Percentiles rank a stretch among this genome's conserved stretches.
phyloP scores from a whole-genome alignment of 1,140 invertebrate genomes.

The Ganaspis sp. region DNA sequence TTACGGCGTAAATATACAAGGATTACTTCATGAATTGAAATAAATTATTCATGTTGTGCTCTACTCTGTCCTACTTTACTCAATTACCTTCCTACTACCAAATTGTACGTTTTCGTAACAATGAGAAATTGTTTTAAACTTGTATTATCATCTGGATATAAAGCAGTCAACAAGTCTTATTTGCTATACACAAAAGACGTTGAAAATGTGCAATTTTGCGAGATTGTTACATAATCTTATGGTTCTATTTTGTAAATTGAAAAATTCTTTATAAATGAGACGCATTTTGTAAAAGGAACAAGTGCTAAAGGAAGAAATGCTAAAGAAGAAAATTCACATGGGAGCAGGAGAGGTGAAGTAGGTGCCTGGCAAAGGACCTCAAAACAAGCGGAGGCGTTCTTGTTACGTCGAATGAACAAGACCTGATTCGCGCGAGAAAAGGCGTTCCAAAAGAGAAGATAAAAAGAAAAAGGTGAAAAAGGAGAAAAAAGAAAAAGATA shows the following conservation, averaged over 20 bases:
- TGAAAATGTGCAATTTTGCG: too few species aligned
- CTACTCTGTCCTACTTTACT: conserved; percentile 4
- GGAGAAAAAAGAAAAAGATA: not conserved
- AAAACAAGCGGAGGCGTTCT: conserved; percentile 5
- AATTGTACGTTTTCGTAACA: conserved; percentile 6
- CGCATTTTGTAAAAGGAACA: not conserved
- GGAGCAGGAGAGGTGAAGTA: too few species aligned
- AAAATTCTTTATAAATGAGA: not conserved
- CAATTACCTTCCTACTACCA: conserved; percentile 9
- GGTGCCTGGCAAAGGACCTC: not conserved
- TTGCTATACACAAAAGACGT: too few species aligned
- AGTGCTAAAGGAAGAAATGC: not conserved
- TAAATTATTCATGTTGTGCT: conserved; percentile 7
- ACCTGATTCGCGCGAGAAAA: conserved; percentile 13
- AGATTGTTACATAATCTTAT: too few species aligned
- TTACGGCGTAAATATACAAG: conserved; percentile 1
- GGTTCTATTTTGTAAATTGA: too few species aligned
- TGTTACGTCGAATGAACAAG: conserved; percentile 1
- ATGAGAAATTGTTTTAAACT: not conserved
- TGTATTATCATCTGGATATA: not conserved
- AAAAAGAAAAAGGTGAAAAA: not conserved
- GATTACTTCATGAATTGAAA: conserved; percentile 14
- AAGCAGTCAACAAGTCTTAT: not conserved
- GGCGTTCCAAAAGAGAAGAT: not conserved
- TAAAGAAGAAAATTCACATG: too few species aligned